Evolutionary conservation across 2,888 invertebrate species (phyloP).

Genomic region (Caenorhabditis sp.): DNA sequence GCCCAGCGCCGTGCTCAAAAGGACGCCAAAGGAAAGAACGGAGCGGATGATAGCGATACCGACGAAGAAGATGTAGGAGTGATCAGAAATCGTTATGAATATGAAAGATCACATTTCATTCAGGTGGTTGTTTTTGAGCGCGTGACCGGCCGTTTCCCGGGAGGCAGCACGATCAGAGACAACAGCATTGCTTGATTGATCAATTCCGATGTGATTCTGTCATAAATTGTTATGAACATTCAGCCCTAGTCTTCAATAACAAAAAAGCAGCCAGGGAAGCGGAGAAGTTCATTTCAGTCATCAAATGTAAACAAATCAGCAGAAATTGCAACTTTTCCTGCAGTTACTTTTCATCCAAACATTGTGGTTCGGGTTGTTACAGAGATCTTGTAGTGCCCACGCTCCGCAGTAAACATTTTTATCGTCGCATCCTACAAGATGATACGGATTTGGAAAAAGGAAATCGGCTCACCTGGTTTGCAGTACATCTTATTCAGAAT

Average conservation of each 20-base stretch:
- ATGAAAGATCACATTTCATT: background rate
- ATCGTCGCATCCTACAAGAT: conserved; percentile 70
- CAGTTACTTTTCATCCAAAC: conserved; percentile 75
- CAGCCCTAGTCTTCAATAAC: conserved; percentile 6
- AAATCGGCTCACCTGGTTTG: conserved; percentile 62
- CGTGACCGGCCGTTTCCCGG: conserved; percentile 49
- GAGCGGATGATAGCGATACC: conserved; percentile 24
- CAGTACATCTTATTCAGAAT: conserved; percentile 76
- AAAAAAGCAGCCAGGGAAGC: no score
- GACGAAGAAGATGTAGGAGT: conserved; percentile 53
- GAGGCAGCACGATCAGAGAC: conserved; percentile 51
- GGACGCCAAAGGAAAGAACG: background rate
- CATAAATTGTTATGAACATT: conserved; percentile 48
- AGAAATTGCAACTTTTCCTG: conserved; percentile 74
- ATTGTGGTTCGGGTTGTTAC: conserved; percentile 64
- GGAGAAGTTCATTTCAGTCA: no score
- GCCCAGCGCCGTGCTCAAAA: conserved; percentile 19
- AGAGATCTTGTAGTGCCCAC: conserved; percentile 73
- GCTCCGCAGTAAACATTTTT: conserved; percentile 76
- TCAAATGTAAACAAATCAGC: conserved; percentile 45
- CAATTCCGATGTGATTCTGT: conserved; percentile 7
- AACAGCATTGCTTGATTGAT: conserved; percentile 48
- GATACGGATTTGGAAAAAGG: background rate
- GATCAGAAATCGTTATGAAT: background rate
- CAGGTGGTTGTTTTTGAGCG: conserved; percentile 57